Evolutionary conservation across 2,113 vertebrate genomes (phyloP), one percentile per base, ranked within the genome.

Genomic region (Neogale vison): DNA sequence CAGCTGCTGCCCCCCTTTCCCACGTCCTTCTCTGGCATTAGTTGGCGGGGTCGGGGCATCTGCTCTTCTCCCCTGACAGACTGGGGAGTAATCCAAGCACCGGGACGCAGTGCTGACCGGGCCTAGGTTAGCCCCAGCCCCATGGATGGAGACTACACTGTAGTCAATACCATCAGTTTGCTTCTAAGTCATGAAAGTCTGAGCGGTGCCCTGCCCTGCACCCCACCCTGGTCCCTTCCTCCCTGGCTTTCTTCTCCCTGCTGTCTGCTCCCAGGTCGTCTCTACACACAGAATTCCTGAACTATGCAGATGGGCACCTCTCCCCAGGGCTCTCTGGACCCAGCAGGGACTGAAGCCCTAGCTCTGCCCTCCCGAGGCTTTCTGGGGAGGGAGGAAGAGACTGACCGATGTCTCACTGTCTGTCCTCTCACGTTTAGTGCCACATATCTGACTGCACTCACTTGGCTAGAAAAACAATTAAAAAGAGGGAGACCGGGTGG

Each of bases 91-190:
- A 6, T 10, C 34, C 21, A 1, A 17, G 1, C 4, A 0, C 83
- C 2, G 45, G 59, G 93, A 34, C 59, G 26, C 76, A 36, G 42
- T 45, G 7, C 76, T 26, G 91, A 23, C 69, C 11, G 2, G 6
- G 39, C 18, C 11, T 11, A 42, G n/a, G 42, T 65, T 14, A 1
- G n/a, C 42, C 52, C 59, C 24, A 11, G 1, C 71, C 87, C 50
- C 3, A 0, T 0, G 0, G 1, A 2, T 24, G 14, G 81, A 7
- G 14, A 31, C 0, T 0, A 9, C 31, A 3, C 71, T 36, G 2
- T 34, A 13, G 20, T 17, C n/a, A 1, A 2, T 21, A 4, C 45
- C n/a, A 0, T 15, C 31, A 8, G 13, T 50, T 50, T 3, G 1
- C 96, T 83, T 79, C 39, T 36, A 63, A 7, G 93, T 74, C 67